Base-by-base conservation (phyloP, 1,140 invertebrate species). In the Lepidotrigona ventralis region DNA sequence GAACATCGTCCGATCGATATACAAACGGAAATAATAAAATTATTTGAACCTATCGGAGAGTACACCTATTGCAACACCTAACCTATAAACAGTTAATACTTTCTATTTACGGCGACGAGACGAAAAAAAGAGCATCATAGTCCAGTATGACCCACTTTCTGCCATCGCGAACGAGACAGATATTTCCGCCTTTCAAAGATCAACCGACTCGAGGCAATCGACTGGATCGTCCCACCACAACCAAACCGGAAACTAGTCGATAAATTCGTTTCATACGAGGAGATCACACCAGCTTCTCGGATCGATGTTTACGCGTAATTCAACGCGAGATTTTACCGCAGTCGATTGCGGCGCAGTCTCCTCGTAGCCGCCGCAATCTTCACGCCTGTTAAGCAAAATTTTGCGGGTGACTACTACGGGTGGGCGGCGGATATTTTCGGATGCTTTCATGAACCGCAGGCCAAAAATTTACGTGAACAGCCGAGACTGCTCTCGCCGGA, bases 401-500 rank as follows among this genome's bases (percentile, higher is more conserved):
- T 88, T 88, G 81, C 87, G 88, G 73, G 66, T 76, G 85, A 81
- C 87, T 85, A 79, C 85, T 8, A 46, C 39, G 39, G 39, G 88
- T 89, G 85, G 88, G 85, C 85, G 84, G 87, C 73, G 68, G 86
- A 90, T 92, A 92, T 90, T 92, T 92, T 92, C 79, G 87, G 90
- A 81, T 77, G 86, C 90, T 91, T 92, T 91, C 89, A 91, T 90
- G 87, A 90, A 91, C 88, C 90, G 80, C 89, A 81, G 71, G 88
- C 86, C 86, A 88, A 80, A 89, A 90, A 91, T 91, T 91, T 92
- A 92, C 91, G 86, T 84, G 85, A 78, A 88, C 86, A 83, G 76
- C 79, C 83, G 77, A 81, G 88, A 39, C 39, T 85, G 83, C 86
- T 82, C 78, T 84, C 63, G 85, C 83, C 83, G 71, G 69, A 85